Base-by-base conservation (phyloP, 1,140 invertebrate genomes). In the Sarcophaga bullata region DNA sequence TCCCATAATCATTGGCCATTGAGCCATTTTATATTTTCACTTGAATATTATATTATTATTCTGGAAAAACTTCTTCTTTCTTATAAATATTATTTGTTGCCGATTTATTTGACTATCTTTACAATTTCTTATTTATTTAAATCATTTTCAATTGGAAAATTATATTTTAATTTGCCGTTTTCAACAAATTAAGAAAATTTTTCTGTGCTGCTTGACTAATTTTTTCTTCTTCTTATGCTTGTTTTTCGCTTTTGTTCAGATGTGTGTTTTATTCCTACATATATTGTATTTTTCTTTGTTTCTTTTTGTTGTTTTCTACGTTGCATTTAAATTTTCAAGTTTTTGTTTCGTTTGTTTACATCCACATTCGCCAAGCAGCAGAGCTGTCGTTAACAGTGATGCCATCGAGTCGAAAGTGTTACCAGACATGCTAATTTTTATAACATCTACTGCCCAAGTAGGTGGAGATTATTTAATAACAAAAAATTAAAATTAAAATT, bases 1-100 rank as follows among this genome's bases (percentile, higher is more conserved):
- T 50, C 82, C 84, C 75, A 78, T 78, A 78, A 78, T 50, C 48
- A 78, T 78, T 62, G 78, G 82, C 48, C 82, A 52, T 78, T 73
- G 73, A 75, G 80, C 52, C 80, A 81, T 81, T 54, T 81, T 37
- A 37, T 1, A 37, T 37, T 72, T 72, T 48, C 13, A 58, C 54
- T 58, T 37, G 37, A n/a, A 49, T 68, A 17, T 72, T 62, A 10
- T 72, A 0, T 10, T 49, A 47, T n/a, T 13, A 7, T 68, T 19
- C 7, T 68, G 13, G 50, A 52, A 52, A 52, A 52, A 37, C 13
- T 52, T 50, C 17, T 52, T 46, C n/a, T 72, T 46, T 49, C 37
- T 46, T 62, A 25, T 68, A 17, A 19, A 68, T 25, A 19, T 68
- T 15, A 62, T 15, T 15, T 25, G 5, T 15, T 19, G 17, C 8